phyloP scores from a whole-genome alignment of 2,888 invertebrate genomes.

The Galerucella calmariensis region DNA sequence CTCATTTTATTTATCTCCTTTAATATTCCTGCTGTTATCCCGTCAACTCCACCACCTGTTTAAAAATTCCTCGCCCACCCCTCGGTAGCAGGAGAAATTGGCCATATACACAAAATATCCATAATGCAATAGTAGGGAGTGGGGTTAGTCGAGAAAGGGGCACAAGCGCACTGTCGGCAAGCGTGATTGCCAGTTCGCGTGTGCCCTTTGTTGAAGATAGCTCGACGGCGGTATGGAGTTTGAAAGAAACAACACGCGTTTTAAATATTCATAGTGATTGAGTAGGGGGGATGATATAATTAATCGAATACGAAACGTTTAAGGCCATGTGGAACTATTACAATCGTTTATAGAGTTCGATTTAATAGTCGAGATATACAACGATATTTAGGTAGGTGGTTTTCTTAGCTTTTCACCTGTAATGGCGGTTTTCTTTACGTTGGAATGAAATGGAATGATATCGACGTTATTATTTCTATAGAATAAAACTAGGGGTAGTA shows the following conservation, averaged over 20 bases:
- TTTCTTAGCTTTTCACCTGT: conserved; percentile 1
- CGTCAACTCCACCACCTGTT: conserved; percentile 34
- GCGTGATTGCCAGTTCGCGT: conserved; percentile 35
- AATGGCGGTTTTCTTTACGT: conserved; percentile 3
- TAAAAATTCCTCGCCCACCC: conserved; percentile 34
- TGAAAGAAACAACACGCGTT: conserved; percentile 25
- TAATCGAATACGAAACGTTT: background rate
- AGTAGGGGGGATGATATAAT: background rate
- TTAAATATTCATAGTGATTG: conserved; percentile 27
- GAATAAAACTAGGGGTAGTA: too few species aligned
- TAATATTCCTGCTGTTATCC: conserved; percentile 35
- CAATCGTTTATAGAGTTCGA: background rate
- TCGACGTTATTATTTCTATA: background rate
- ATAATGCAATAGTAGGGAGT: conserved; percentile 35
- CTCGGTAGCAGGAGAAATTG: conserved; percentile 32
- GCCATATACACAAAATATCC: conserved; percentile 42
- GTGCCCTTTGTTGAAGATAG: conserved; percentile 17
- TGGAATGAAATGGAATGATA: background rate
- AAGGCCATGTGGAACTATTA: background rate
- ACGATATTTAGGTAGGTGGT: background rate
- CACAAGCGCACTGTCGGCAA: conserved; percentile 21
- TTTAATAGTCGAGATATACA: background rate
- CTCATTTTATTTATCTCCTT: conserved; percentile 31
- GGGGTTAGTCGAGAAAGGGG: conserved; percentile 22
- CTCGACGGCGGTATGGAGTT: conserved; percentile 24